phyloP scores from a whole-genome alignment of 2,113 vertebrate genomes.

The Rhinolophus ferrumequinum region DNA sequence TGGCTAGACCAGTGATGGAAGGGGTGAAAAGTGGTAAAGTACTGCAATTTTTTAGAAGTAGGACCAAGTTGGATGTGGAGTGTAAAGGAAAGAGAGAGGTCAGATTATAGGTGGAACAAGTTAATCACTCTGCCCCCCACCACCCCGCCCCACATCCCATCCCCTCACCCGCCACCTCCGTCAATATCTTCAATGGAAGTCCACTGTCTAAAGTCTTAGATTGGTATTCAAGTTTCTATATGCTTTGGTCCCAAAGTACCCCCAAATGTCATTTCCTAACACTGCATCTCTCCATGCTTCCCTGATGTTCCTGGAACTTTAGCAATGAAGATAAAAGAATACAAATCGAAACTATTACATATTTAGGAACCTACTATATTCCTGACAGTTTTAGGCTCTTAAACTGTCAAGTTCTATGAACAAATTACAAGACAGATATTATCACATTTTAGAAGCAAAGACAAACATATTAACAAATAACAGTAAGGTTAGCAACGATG shows the following conservation, averaged over 20 bases:
- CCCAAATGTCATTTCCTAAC: neutral
- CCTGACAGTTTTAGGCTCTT: neutral
- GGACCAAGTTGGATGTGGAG: neutral
- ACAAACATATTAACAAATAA: neutral
- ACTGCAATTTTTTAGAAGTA: neutral
- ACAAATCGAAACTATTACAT: neutral
- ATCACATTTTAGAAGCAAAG: neutral
- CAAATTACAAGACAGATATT: neutral
- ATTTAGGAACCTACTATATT: constrained; percentile 1
- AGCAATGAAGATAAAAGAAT: neutral
- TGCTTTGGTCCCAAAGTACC: neutral
- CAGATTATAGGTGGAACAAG: neutral
- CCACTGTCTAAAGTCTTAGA: neutral
- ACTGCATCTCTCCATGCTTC: neutral
- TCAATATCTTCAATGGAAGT: neutral
- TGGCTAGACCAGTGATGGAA: neutral
- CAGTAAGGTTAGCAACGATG: neutral
- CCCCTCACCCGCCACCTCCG: neutral
- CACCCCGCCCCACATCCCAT: no score
- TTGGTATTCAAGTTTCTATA: neutral
- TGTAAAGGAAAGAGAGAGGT: neutral
- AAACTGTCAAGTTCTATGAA: neutral
- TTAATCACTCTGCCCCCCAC: no score
- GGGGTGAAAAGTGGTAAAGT: neutral
- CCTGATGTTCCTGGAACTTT: neutral